These are phyloP conservation scores for Nyctalus aviator DNA, from an alignment of 2,797 vertebrate species.

Conservation along the genomic window DNA sequence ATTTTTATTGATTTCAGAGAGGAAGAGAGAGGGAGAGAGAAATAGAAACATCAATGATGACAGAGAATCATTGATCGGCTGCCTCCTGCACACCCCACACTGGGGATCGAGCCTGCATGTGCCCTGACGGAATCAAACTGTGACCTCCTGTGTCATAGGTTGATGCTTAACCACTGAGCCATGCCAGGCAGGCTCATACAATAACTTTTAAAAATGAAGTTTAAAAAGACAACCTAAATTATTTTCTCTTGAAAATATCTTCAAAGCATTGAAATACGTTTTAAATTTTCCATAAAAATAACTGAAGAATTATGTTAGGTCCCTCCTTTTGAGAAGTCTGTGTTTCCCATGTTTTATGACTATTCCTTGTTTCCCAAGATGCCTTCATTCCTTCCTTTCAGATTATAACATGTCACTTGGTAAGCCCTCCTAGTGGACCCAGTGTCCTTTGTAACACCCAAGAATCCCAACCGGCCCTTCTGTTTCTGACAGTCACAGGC, in stretches of 20 bases:
- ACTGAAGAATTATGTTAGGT: not conserved
- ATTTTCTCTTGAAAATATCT: not conserved
- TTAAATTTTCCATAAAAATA: constrained; percentile 30
- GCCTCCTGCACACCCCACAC: no score
- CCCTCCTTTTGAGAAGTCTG: constrained; percentile 11
- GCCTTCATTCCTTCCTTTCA: not conserved
- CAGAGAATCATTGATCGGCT: no score
- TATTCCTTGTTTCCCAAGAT: not conserved
- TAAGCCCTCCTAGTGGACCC: no score
- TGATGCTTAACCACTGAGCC: no score
- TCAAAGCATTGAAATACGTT: constrained; percentile 16
- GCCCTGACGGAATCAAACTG: no score
- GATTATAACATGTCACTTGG: not conserved
- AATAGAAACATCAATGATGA: no score
- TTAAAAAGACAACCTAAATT: constrained; percentile 26
- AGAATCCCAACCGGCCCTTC: not conserved
- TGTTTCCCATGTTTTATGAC: not conserved
- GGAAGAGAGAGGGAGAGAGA: no score
- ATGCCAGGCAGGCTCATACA: not conserved
- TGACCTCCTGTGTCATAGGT: no score
- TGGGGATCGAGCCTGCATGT: no score
- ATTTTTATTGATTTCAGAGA: no score
- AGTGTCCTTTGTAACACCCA: not conserved
- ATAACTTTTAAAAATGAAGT: not conserved
- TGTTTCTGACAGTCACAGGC: not conserved